Evolutionary conservation across 2,888 invertebrate genomes (phyloP), one percentile per base, ranked within the genome.

Genomic region (Rhodophaea formosa): DNA sequence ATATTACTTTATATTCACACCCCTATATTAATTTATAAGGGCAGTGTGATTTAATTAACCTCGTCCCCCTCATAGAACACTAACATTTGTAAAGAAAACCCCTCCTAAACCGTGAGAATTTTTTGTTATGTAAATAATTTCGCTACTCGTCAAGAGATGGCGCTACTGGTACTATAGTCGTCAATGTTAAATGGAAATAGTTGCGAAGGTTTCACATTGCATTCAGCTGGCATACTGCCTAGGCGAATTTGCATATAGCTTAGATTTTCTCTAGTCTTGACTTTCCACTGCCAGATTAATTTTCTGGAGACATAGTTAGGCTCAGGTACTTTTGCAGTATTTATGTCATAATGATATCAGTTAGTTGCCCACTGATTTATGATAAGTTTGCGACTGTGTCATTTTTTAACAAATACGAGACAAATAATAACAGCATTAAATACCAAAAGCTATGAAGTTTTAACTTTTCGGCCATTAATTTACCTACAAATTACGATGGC

Each of bases 111-210:
- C 44, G 16, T 44, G 16, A 14, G 60, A 57, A 59, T 56, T 52
- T 15, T n/a, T 46, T 8, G 2, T 12, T 53, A n/a, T n/a, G n/a
- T n/a, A n/a, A 32, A 7, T 61, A 39, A 39, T 6, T n/a, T 39
- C 3, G 75, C 90, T 88, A 89, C 82, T 88, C 82, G 59, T 45
- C 73, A 62, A 66, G 59, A 88, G 90, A 85, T 88, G 89, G 83
- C 86, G 72, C 49, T 71, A 75, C 64, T 44, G 53, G 76, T 73
- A 8, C 7, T 39, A 7, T 32, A 8, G 7, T 7, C 5, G 12
- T 15, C 17, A 16, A 8, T 45, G 3, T 16, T 17, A 35, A 16
- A 51, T 51, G 17, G 35, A 51, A 51, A 51, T 51, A 51, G 51
- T 51, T 51, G 46, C 32, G 45, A 49, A 75, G 71, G 77, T 77